A percentile compares a stretch with the other conserved stretches of the same genome.
These are phyloP conservation scores for Folsomia manolachei DNA, from an alignment of 2,888 invertebrate species.

Conservation along the genomic window DNA sequence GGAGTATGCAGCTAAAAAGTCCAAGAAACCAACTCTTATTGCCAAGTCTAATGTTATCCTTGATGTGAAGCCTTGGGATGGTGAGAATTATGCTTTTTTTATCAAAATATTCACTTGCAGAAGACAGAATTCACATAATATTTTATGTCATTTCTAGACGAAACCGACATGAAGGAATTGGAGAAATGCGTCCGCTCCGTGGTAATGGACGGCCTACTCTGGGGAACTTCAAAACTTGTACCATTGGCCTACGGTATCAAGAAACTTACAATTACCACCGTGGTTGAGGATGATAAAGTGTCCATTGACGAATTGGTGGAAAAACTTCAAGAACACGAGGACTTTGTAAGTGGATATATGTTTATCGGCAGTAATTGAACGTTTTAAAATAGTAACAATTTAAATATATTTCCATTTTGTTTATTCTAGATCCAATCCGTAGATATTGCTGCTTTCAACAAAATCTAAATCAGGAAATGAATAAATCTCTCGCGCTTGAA, in stretches of 20 bases:
- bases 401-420: not conserved
- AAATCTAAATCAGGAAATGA: slow-evolving; percentile 63
- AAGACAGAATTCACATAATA: not conserved
- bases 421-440: slow-evolving; percentile 55
- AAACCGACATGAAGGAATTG: slow-evolving; percentile 84
- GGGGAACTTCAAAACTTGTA: slow-evolving; percentile 83
- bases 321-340: slow-evolving; percentile 77
- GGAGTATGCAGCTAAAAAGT: slow-evolving; percentile 90
- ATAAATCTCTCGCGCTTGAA: not conserved
- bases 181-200: slow-evolving; percentile 77
- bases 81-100: slow-evolving; percentile 10
- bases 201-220: slow-evolving; percentile 78
- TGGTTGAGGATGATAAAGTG: slow-evolving; percentile 95
- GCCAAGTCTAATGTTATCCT: slow-evolving; percentile 93
- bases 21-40: slow-evolving; percentile 84
- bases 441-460: slow-evolving; percentile 93
- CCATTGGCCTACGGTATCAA: slow-evolving; percentile 89
- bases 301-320: slow-evolving; percentile 84
- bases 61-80: slow-evolving; percentile 86
- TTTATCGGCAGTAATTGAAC: not conserved
- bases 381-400: not conserved
- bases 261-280: slow-evolving; percentile 86
- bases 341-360: slow-evolving; percentile 62
- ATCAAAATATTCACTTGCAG: not conserved
- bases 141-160: slow-evolving; percentile 63